Percentiles rank a stretch among this genome's conserved stretches.
Conservation (phyloP, 1,140 invertebrate species). For the Drosophila gunungcola region DNA sequence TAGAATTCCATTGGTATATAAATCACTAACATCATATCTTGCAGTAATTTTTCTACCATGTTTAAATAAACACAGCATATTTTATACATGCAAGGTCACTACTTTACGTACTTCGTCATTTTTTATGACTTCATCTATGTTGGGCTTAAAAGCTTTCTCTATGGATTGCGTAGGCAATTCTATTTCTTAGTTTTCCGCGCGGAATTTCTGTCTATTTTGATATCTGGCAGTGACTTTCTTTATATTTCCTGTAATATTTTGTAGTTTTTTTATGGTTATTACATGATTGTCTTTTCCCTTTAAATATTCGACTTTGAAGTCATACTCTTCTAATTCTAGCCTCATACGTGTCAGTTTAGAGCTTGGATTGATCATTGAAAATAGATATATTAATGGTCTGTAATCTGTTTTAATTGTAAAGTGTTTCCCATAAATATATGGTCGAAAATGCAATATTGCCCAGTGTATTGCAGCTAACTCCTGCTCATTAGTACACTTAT, state of each 20-base stretch:
- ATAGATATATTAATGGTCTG: slow-evolving; percentile 6
- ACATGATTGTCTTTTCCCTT: slow-evolving; percentile 7
- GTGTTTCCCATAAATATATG: slow-evolving; percentile 77
- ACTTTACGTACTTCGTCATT: too few species aligned
- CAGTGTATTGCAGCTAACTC: slow-evolving; percentile 48
- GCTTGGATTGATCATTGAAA: slow-evolving; percentile 24
- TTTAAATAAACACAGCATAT: too few species aligned
- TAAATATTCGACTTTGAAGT: slow-evolving; percentile 59
- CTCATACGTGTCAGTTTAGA: slow-evolving; percentile 65
- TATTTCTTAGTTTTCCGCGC: too few species aligned
- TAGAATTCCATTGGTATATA: not conserved
- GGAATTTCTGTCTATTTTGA: not conserved
- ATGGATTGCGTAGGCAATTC: too few species aligned
- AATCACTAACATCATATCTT: not conserved
- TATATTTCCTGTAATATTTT: slow-evolving; percentile 14
- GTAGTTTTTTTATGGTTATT: slow-evolving; percentile 2
- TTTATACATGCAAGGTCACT: too few species aligned
- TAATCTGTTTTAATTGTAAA: slow-evolving; percentile 42
- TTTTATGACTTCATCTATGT: too few species aligned
- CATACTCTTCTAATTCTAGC: slow-evolving; percentile 69
- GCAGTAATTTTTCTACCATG: too few species aligned
- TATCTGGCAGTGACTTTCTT: slow-evolving; percentile 12
- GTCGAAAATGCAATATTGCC: slow-evolving; percentile 53
- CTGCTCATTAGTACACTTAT: slow-evolving; percentile 1
- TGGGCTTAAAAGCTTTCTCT: not conserved